Base-by-base conservation (phyloP, 2,113 vertebrate species). In the Trematomus loennbergii region DNA sequence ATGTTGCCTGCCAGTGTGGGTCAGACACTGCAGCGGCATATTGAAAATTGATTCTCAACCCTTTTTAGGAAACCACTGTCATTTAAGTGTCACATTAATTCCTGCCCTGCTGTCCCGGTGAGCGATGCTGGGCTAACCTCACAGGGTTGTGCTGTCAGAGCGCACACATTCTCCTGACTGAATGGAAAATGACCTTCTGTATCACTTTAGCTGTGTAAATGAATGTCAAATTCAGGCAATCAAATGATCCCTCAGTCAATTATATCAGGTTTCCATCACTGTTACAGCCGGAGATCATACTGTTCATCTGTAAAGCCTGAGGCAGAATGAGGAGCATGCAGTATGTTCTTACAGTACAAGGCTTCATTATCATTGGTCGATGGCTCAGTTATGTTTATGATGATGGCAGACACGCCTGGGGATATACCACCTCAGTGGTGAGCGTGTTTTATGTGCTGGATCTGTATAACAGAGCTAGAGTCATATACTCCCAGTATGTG, bases 41-140 rank as follows among this genome's bases (percentile, higher is more conserved):
- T 70, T 75, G 82, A 84, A 93, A 95, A 94, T 93, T 91, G 93
- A 95, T 93, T 95, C 87, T 78, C 54, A 50, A 46, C 75, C 79
- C 75, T 88, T 91, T 94, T 91, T 81, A 88, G 87, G 81, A 88
- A 93, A 90, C 88, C 77, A 61, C 83, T 87, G 91, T 91, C 91
- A 84, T 86, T 89, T 84, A 89, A 20, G 50, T 75, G 86, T 86
- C 89, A 85, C 85, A 81, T 88, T 92, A 92, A 81, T 82, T 89
- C 87, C 67, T 50, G 57, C 49, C 53, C 69, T 0, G 75, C 73
- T 75, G 84, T 88, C 78, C 89, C 50, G 18, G 63, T 45, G 72
- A 87, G 74, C 25, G 3, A 61, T n/a, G n/a, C 46, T 61, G 77
- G 82, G 89, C 91, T 88, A 92, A 88, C 87, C 91, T 87, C 65